Evolutionary conservation across 2,888 invertebrate genomes (phyloP).

Genomic region (Drosophila pseudotakahashii): DNA sequence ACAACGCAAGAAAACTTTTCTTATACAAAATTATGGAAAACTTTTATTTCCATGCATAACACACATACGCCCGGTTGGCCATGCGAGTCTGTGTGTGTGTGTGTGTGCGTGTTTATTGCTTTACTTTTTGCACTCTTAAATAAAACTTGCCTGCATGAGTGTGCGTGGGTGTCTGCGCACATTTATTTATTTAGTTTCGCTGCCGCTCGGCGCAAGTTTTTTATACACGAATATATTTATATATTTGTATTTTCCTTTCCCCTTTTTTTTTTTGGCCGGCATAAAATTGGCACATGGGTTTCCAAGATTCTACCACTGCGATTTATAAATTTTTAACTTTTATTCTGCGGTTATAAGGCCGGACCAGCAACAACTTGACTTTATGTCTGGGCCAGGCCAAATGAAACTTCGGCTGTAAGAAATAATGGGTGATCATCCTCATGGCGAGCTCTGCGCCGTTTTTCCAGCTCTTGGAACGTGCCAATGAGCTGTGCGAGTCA

Average conservation of each 20-base stretch:
- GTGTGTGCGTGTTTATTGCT: constrained; percentile 63
- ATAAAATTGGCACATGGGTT: constrained; percentile 64
- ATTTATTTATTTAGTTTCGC: constrained; percentile 77
- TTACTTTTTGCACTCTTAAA: constrained; percentile 62
- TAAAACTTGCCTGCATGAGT: constrained; percentile 44
- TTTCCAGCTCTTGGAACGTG: constrained; percentile 53
- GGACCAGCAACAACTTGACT: constrained; percentile 21
- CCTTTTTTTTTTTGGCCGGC: constrained; percentile 12
- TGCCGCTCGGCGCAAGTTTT: constrained; percentile 55
- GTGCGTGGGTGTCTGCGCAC: constrained; percentile 37
- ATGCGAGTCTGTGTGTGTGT: constrained; percentile 27
- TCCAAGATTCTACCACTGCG: background rate
- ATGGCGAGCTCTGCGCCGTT: constrained; percentile 20
- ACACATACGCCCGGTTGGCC: constrained; percentile 41
- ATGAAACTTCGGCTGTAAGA: constrained; percentile 18
- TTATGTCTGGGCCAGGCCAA: constrained; percentile 20
- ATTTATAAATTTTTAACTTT: constrained; percentile 43
- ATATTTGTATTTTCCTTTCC: constrained; percentile 3
- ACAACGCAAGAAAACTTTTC: constrained; percentile 74
- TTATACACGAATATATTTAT: constrained; percentile 12
- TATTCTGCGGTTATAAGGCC: constrained; percentile 34
- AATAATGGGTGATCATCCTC: constrained; percentile 30
- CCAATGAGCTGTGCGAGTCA: constrained; percentile 73
- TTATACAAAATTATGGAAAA: constrained; percentile 78
- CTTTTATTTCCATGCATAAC: constrained; percentile 77